phyloP scores from a whole-genome alignment of 2,113 vertebrate species.

The Petroica traversi region DNA sequence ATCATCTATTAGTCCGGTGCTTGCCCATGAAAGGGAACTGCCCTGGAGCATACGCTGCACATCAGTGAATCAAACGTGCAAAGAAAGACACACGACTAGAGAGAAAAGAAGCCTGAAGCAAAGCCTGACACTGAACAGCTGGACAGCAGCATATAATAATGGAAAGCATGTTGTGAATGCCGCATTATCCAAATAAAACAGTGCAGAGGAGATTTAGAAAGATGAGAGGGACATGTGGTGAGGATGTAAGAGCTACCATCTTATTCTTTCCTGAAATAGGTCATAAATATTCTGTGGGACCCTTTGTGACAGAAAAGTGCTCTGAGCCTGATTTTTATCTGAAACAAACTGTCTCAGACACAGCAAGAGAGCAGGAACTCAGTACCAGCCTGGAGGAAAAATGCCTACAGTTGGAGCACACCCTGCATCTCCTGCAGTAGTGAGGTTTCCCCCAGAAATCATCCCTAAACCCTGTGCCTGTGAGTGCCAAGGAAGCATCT shows the following conservation, averaged over 20 bases:
- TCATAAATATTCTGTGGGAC: slow-evolving; percentile 18
- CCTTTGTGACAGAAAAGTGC: neutral
- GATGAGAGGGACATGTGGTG: slow-evolving; percentile 26
- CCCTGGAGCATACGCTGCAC: slow-evolving; percentile 3
- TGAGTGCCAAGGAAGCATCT: neutral
- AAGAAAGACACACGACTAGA: slow-evolving; percentile 40
- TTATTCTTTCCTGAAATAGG: slow-evolving; percentile 8
- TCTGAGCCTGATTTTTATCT: slow-evolving; percentile 4
- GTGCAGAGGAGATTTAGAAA: slow-evolving; percentile 33
- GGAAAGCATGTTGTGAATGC: slow-evolving; percentile 21
- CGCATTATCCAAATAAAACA: slow-evolving; percentile 22
- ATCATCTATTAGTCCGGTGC: slow-evolving; percentile 50
- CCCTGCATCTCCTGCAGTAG: neutral
- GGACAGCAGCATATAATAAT: slow-evolving; percentile 51
- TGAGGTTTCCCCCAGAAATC: neutral
- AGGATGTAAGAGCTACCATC: slow-evolving; percentile 26
- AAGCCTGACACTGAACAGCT: slow-evolving; percentile 57
- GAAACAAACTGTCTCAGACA: neutral
- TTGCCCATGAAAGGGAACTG: slow-evolving; percentile 42
- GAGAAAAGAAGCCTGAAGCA: slow-evolving; percentile 48
- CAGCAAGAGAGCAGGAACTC: neutral
- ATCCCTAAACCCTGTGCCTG: neutral
- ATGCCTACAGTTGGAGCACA: neutral
- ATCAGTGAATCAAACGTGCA: slow-evolving; percentile 28
- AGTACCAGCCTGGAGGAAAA: neutral